A percentile compares a stretch with the other conserved stretches of the same genome.
These are phyloP conservation scores for Astropecten irregularis DNA, from an alignment of 53 echinoderm and acorn worm species.

Conservation along the genomic window DNA sequence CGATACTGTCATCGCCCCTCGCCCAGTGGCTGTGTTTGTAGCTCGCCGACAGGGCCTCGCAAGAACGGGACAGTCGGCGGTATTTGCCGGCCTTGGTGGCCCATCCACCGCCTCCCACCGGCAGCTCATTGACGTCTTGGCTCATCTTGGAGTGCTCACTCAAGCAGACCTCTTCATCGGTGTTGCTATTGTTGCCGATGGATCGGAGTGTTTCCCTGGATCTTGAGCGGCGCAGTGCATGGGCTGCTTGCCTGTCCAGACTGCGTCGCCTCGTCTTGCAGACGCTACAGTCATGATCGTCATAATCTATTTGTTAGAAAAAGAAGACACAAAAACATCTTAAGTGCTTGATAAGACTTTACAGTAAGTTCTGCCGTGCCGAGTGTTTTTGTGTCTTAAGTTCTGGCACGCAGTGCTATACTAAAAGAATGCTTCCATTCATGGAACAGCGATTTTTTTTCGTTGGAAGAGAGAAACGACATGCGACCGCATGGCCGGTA, in stretches of 20 bases:
- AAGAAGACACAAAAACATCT: neutral
- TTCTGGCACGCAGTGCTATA: too few relatives aligned
- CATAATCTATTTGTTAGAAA: conserved; percentile 23
- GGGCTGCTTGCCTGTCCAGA: conserved; percentile 28
- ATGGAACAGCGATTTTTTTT: too few relatives aligned
- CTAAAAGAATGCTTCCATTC: too few relatives aligned
- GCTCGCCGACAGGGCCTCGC: conserved; percentile 31
- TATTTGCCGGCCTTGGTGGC: conserved; percentile 17
- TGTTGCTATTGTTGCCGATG: neutral
- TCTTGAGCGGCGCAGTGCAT: conserved; percentile 39
- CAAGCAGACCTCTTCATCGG: neutral
- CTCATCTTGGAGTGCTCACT: neutral
- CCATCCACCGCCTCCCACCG: conserved; percentile 3
- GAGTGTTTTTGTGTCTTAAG: too few relatives aligned
- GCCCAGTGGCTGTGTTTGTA: neutral
- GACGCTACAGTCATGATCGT: conserved; percentile 42
- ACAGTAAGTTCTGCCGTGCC: too few relatives aligned
- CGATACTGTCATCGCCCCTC: neutral
- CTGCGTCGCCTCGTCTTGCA: conserved; percentile 55
- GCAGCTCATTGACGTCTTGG: neutral
- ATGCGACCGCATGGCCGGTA: too few relatives aligned
- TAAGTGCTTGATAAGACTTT: neutral
- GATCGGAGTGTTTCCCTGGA: conserved; percentile 43
- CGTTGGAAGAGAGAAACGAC: too few relatives aligned
- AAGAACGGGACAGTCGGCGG: conserved; percentile 43